These are phyloP conservation scores for Spialia ferax DNA, from an alignment of 2,888 invertebrate genomes.

Conservation along the genomic window DNA sequence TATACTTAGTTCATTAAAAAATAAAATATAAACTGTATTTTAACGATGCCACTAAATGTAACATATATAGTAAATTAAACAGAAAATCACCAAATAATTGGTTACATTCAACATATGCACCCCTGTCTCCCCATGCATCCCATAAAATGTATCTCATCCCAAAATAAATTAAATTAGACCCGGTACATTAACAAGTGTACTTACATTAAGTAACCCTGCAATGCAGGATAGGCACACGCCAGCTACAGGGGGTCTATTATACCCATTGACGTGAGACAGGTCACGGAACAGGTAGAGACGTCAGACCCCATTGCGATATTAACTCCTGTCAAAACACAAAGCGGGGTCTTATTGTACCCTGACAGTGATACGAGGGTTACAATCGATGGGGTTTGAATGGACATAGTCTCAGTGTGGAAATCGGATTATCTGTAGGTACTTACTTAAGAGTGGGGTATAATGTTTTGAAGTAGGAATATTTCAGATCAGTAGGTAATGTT, in stretches of 20 bases:
- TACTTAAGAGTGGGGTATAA: constrained; percentile 13
- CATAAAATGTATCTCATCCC: neutral
- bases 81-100: too few species aligned
- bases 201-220: constrained; percentile 52
- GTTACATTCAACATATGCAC: too few species aligned
- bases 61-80: too few species aligned
- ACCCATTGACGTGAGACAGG: constrained; percentile 50
- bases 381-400: constrained; percentile 26
- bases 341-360: constrained; percentile 62
- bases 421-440: constrained; percentile 56
- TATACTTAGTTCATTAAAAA: too few species aligned
- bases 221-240: constrained; percentile 55
- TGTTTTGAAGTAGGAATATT: neutral
- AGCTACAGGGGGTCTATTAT: constrained; percentile 52
- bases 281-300: constrained; percentile 63
- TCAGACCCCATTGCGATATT: constrained; percentile 64
- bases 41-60: too few species aligned
- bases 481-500: too few species aligned
- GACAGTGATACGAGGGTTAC: constrained; percentile 67
- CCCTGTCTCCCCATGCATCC: neutral
- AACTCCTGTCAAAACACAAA: constrained; percentile 82
- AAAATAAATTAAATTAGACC: constrained; percentile 29
- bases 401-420: constrained; percentile 54
- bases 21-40: too few species aligned
- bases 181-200: constrained; percentile 52